phyloP scores from a whole-genome alignment of 2,797 vertebrate genomes.

The Phylloscopus collybita region DNA sequence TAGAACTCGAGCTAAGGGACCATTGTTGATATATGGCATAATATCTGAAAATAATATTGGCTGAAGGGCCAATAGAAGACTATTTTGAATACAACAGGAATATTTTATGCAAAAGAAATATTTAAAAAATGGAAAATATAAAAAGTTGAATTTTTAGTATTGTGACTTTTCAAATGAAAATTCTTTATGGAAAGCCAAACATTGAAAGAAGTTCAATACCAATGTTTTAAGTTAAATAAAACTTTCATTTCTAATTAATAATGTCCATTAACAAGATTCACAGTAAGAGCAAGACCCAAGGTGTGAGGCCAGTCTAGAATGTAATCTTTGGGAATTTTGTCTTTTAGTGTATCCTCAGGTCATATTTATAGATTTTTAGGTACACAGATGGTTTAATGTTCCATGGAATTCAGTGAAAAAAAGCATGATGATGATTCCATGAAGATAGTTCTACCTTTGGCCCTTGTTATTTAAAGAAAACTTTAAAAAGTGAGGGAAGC shows the following conservation, averaged over 20 bases:
- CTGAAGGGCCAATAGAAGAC: background rate
- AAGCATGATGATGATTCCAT: background rate
- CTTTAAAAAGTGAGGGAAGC: background rate
- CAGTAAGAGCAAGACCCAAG: background rate
- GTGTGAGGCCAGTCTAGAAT: background rate
- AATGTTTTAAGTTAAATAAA: background rate
- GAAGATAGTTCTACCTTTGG: background rate
- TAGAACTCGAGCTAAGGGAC: background rate
- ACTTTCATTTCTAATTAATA: background rate
- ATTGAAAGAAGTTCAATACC: background rate
- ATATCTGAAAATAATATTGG: background rate
- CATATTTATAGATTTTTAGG: background rate
- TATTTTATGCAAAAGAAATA: background rate
- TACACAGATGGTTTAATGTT: background rate
- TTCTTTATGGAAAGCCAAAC: background rate
- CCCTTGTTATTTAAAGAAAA: background rate
- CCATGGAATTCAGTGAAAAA: background rate
- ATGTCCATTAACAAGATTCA: background rate
- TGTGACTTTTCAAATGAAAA: background rate
- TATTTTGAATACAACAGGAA: background rate
- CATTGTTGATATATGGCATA: background rate
- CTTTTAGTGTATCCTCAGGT: background rate
- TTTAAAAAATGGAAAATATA: background rate
- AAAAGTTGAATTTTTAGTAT: background rate
- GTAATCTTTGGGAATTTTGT: background rate